Evolutionary conservation across 2,113 vertebrate genomes (phyloP), one percentile per base, ranked within the genome.

Genomic region (Gallinago jamesoni): DNA sequence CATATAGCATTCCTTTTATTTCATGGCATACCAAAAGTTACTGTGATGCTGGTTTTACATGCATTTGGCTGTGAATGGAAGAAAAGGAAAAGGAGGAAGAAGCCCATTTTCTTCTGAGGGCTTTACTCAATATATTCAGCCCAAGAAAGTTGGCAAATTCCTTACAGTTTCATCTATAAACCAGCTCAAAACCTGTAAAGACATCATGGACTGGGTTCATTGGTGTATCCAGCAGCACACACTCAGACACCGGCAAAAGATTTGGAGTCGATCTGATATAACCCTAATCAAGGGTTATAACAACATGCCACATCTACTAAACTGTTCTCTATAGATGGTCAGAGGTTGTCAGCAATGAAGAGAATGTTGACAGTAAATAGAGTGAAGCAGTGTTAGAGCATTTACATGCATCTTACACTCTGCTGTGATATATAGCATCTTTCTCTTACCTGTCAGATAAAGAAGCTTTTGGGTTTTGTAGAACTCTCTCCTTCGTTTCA

Each of bases 391-490:
- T 20, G 48, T 23, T 2, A 2, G 39, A 39, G 12, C 0, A 2
- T 33, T 90, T 55, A 81, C 7, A 28, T 2, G 19, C 31, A 79
- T 43, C 67, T 60, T 14, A 59, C 14, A 53, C 45, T 39, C 47
- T 41, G 50, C 5, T 66, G 62, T 31, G 37, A 74, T 28, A 56
- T 3, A 10, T 1, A 25, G 35, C 23, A 64, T 39, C 52, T 8
- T 69, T 56, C 69, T 89, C 94, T 86, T 91, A 97, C 97, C 97
- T 96, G 70, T 30, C 76, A 92, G 85, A 50, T 41, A 81, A 90
- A 81, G 83, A 41, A 76, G 47, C 25, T 56, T 83, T 57, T 0
- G 6, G 13, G 14, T 63, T 94, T 92, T 81, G 74, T 47, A 59
- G 31, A 91, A 56, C 27, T 53, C 53, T n/a, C 27, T 80, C 69